Percentiles rank a stretch among this genome's conserved stretches.
Evolutionary conservation across 2,888 invertebrate species (phyloP).

Genomic region (Drosophila kambysellisi): DNA sequence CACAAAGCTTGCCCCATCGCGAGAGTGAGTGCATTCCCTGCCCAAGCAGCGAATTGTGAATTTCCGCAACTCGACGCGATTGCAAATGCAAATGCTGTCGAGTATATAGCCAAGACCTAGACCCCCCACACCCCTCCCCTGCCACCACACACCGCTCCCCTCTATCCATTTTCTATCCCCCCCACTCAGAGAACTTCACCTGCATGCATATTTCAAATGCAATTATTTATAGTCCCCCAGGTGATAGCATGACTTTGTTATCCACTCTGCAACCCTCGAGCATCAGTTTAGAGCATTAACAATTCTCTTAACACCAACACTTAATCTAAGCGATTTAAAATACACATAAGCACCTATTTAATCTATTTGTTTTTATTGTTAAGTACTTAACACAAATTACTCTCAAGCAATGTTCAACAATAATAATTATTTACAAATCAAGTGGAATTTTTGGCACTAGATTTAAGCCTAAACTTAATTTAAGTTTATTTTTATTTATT

Average conservation of each 20-base stretch:
- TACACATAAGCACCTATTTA: neutral
- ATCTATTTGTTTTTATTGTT: neutral
- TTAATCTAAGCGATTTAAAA: neutral
- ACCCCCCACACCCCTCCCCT: neutral
- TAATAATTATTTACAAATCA: neutral
- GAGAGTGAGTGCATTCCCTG: conserved; percentile 39
- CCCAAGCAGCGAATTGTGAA: conserved; percentile 67
- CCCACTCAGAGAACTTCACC: conserved; percentile 21
- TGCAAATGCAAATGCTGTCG: conserved; percentile 46
- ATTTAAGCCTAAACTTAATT: neutral
- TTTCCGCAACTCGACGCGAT: conserved; percentile 68
- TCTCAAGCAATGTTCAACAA: neutral
- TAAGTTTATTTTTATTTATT: neutral
- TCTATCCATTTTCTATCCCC: neutral
- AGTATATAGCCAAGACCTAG: conserved; percentile 47
- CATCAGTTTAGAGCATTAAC: conserved; percentile 4
- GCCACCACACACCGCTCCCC: no score
- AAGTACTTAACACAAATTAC: neutral
- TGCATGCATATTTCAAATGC: conserved; percentile 63
- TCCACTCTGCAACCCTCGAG: conserved; percentile 27
- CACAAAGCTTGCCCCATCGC: conserved; percentile 10
- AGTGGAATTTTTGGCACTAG: neutral
- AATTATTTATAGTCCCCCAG: conserved; percentile 60
- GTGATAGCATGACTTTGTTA: conserved; percentile 32
- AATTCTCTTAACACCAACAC: neutral